These are phyloP conservation scores for Calyptommatus sinebrachiatus DNA, from an alignment of 2,113 vertebrate genomes.

Conservation along the genomic window DNA sequence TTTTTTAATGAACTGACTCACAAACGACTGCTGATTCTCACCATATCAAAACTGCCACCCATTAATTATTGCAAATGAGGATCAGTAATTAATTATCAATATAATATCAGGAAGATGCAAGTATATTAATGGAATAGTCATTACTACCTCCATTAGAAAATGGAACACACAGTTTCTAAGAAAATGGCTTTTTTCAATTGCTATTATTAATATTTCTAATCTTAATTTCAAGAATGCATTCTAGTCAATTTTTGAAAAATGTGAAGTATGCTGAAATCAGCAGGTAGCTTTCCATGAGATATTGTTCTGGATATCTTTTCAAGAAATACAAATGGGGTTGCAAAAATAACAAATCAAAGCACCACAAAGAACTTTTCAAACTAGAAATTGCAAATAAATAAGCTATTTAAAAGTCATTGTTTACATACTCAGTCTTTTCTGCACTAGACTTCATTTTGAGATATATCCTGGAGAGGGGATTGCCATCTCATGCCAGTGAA, in stretches of 20 bases:
- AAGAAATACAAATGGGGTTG: slow-evolving; percentile 5
- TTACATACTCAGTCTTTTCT: neutral
- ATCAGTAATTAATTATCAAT: too few relatives aligned
- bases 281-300: neutral
- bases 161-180: too few relatives aligned
- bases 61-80: too few relatives aligned
- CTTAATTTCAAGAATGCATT: neutral
- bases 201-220: neutral
- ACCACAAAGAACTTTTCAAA: slow-evolving; percentile 8
- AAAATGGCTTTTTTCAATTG: neutral
- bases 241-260: neutral
- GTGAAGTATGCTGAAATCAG: neutral
- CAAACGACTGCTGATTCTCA: neutral
- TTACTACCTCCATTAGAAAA: neutral
- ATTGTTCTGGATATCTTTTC: neutral
- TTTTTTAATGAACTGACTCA: neutral
- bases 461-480: too few relatives aligned
- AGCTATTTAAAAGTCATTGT: neutral
- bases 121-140: neutral
- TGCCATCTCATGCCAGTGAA: too few relatives aligned
- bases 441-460: too few relatives aligned
- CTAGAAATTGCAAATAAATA: neutral
- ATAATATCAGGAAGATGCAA: neutral
- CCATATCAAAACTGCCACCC: too few relatives aligned
- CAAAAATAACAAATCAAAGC: slow-evolving; percentile 21